Percentiles rank a stretch among this genome's conserved stretches.
These are phyloP conservation scores for Thaumatotibia leucotreta DNA, from an alignment of 1,140 invertebrate species.

Conservation along the genomic window DNA sequence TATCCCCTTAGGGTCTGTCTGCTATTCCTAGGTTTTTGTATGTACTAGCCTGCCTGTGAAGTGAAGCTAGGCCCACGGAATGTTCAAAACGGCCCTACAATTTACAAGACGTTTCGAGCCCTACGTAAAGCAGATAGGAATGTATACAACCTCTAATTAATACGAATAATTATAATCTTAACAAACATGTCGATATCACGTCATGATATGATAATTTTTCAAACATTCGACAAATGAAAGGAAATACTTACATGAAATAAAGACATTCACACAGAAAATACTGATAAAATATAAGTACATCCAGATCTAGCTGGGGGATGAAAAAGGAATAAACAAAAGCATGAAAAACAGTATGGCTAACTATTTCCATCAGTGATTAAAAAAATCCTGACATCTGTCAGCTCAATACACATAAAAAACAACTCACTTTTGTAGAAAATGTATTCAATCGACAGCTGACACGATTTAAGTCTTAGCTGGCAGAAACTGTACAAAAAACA, in stretches of 20 bases:
- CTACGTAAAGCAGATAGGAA: conserved; percentile 26
- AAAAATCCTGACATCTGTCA: no score
- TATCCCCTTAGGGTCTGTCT: conserved; percentile 20
- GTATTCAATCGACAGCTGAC: no score
- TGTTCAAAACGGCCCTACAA: not conserved
- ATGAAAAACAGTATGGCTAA: not conserved
- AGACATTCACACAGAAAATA: conserved; percentile 33
- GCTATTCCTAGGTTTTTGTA: conserved; percentile 50
- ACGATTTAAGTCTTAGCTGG: no score
- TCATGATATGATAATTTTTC: conserved; percentile 40
- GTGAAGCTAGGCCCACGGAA: conserved; percentile 25
- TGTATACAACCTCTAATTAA: conserved; percentile 23
- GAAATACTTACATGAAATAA: conserved; percentile 17
- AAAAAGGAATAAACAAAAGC: not conserved
- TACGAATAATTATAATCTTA: conserved; percentile 27
- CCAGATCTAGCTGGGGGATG: conserved; percentile 23
- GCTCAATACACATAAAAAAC: no score
- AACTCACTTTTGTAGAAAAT: no score
- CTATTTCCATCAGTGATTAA: no score
- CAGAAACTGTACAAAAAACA: no score
- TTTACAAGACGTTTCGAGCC: not conserved
- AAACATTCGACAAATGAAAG: not conserved
- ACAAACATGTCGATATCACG: conserved; percentile 38
- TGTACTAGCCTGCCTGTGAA: conserved; percentile 51
- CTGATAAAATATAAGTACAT: conserved; percentile 47